Conservation (phyloP, 2,888 invertebrate species). For the Epirrhoe alternata region DNA sequence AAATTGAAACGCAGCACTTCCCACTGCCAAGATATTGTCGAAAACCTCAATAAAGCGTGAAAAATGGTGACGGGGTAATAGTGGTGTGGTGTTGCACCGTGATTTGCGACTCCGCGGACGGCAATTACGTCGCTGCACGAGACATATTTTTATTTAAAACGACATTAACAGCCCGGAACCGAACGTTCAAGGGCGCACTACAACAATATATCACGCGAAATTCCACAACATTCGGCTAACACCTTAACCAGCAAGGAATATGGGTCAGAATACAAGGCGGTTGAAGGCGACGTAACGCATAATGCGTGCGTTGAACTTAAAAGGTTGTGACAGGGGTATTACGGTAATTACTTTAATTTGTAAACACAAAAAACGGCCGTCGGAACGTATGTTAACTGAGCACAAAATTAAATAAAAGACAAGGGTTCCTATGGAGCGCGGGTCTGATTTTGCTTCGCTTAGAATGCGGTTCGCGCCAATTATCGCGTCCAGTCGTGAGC, state of each 20-base stretch:
- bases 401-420: conserved; percentile 66
- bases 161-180: conserved; percentile 79
- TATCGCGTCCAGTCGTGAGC: conserved; percentile 57
- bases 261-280: conserved; percentile 56
- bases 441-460: conserved; percentile 38
- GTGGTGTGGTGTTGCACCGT: conserved; percentile 45
- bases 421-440: conserved; percentile 22
- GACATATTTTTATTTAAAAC: conserved; percentile 72
- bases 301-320: conserved; percentile 80
- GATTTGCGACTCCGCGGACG: conserved; percentile 59
- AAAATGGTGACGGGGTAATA: conserved; percentile 36
- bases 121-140: conserved; percentile 64
- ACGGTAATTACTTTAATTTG: conserved; percentile 82
- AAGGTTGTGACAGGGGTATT: conserved; percentile 81
- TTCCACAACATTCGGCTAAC: conserved; percentile 59
- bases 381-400: conserved; percentile 62
- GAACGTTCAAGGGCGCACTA: conserved; percentile 67
- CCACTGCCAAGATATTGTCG: conserved; percentile 48
- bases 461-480: conserved; percentile 59
- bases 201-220: conserved; percentile 69
- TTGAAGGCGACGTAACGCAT: conserved; percentile 53
- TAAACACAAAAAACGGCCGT: conserved; percentile 77
- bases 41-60: conserved; percentile 44
- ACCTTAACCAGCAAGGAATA: conserved; percentile 60
- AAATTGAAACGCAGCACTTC: conserved; percentile 41